phyloP scores from a whole-genome alignment of 53 echinoderm and acorn worm genomes.

The Mesocentrotus franciscanus region DNA sequence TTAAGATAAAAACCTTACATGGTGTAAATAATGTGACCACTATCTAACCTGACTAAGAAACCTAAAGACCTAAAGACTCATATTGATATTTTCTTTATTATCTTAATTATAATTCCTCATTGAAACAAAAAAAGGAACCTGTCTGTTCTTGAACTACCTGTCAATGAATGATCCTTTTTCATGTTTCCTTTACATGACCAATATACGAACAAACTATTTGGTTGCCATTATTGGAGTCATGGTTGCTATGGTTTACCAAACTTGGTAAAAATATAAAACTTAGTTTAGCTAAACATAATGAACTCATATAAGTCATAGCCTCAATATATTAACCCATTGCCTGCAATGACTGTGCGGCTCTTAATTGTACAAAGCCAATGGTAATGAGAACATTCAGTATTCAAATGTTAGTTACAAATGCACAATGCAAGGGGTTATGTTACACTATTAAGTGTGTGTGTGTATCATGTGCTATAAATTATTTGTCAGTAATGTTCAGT shows the following conservation, averaged over 20 bases:
- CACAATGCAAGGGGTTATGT: too few relatives aligned
- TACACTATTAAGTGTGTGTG: too few relatives aligned
- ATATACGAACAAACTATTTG: background rate
- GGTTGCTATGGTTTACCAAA: background rate
- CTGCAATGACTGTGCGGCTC: too few relatives aligned
- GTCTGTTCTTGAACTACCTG: background rate
- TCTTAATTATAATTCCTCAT: background rate
- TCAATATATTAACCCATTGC: background rate
- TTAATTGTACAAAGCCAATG: too few relatives aligned
- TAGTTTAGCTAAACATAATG: background rate
- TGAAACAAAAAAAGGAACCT: background rate
- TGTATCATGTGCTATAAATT: too few relatives aligned
- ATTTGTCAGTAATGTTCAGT: background rate
- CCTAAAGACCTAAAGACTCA: too few relatives aligned
- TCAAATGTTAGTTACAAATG: too few relatives aligned
- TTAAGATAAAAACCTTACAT: background rate
- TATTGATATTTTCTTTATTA: background rate
- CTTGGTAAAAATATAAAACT: background rate
- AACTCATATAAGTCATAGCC: background rate
- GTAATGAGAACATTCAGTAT: too few relatives aligned
- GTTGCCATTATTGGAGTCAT: background rate
- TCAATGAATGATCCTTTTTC: background rate
- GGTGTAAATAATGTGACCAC: background rate
- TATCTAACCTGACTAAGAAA: background rate
- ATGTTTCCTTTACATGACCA: background rate